phyloP scores from a whole-genome alignment of 2,113 vertebrate species.

The Urocynchramus pylzowi region DNA sequence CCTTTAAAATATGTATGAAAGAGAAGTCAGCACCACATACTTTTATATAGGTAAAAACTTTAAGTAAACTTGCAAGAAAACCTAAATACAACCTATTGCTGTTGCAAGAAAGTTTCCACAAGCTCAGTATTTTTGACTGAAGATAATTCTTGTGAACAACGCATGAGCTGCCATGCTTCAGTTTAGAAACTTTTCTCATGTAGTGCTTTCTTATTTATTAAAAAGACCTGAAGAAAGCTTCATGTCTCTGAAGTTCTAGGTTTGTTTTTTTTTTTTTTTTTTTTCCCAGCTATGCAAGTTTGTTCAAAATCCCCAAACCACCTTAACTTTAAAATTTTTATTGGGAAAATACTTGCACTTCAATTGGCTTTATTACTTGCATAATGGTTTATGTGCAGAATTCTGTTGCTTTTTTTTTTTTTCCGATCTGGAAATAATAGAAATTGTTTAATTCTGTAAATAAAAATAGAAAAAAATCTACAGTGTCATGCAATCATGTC shows the following conservation, averaged over 20 bases:
- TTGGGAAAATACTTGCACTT: background rate
- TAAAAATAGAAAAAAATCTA: background rate
- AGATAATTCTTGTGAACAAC: background rate
- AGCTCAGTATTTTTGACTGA: background rate
- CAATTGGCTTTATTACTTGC: background rate
- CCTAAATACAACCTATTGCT: background rate
- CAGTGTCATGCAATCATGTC: background rate
- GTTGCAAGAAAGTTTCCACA: background rate
- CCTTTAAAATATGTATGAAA: fast-evolving
- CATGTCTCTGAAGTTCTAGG: background rate
- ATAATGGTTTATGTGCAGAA: background rate
- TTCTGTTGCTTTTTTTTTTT: background rate
- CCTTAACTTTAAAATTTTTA: background rate
- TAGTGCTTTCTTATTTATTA: background rate
- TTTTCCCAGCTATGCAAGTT: background rate
- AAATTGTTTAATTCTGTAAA: background rate
- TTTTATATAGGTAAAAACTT: background rate
- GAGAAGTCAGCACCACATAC: background rate
- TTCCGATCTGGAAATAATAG: background rate
- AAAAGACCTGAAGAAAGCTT: background rate
- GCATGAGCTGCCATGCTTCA: fast-evolving
- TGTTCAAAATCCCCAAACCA: background rate
- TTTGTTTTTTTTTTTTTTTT: background rate
- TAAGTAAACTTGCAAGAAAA: background rate
- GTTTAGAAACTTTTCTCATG: background rate